A percentile compares a stretch with the other conserved stretches of the same genome.
phyloP scores from a whole-genome alignment of 2,113 vertebrate species.

The Pardalotus punctatus region DNA sequence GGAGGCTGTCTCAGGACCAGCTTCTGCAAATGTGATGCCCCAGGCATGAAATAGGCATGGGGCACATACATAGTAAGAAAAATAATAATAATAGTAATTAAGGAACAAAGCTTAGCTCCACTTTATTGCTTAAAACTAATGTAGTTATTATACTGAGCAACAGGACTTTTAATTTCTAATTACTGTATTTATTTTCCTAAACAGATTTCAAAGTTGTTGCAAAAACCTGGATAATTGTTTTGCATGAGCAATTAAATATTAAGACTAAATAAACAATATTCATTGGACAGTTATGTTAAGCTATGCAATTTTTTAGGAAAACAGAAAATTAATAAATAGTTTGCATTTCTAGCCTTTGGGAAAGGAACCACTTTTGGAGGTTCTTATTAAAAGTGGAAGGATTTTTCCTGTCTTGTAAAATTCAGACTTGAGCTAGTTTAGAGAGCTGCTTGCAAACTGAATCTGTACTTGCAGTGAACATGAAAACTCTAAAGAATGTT shows the following conservation, averaged over 20 bases:
- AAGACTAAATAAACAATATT: slow-evolving; percentile 52
- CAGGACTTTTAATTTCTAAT: slow-evolving; percentile 55
- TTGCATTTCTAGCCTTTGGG: background rate
- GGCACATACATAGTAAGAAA: background rate
- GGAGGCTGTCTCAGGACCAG: background rate
- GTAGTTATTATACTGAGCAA: slow-evolving; percentile 34
- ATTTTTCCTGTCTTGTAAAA: slow-evolving; percentile 15
- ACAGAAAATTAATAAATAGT: slow-evolving; percentile 18
- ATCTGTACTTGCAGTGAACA: background rate
- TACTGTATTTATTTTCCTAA: slow-evolving; percentile 58
- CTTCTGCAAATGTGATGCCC: slow-evolving; percentile 31
- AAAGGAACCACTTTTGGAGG: background rate
- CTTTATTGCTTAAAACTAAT: slow-evolving; percentile 56
- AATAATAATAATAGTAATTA: slow-evolving; percentile 53
- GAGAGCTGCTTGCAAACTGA: background rate
- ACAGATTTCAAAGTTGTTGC: slow-evolving; percentile 57
- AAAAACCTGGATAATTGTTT: slow-evolving; percentile 48
- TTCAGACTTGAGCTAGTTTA: background rate
- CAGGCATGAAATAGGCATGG: slow-evolving; percentile 16
- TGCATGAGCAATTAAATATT: slow-evolving; percentile 51
- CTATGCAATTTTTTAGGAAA: slow-evolving; percentile 44
- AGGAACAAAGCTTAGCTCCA: slow-evolving; percentile 23
- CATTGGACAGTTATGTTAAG: slow-evolving; percentile 55
- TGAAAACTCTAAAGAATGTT: background rate
- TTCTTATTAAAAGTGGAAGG: background rate